These are phyloP conservation scores for Diogma glabrata DNA, from an alignment of 2,888 invertebrate genomes.

Conservation along the genomic window DNA sequence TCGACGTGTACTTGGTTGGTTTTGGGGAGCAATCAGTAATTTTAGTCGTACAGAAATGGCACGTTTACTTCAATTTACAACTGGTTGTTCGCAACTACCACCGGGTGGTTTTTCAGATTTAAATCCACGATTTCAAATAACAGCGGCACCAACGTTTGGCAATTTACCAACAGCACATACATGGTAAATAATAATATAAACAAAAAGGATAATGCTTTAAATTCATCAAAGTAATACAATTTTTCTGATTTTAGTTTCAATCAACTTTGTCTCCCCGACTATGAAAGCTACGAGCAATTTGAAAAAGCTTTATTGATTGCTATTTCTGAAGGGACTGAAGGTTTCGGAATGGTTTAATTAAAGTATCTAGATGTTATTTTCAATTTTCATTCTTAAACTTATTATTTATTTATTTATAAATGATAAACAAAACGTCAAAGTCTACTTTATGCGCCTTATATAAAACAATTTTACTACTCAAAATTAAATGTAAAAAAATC, in stretches of 20 bases:
- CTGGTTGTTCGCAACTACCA: conserved; percentile 84
- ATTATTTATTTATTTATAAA: background rate
- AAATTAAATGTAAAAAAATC: too few relatives aligned
- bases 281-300: conserved; percentile 87
- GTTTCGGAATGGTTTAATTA: conserved; percentile 54
- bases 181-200: conserved; percentile 45
- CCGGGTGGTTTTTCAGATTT: conserved; percentile 84
- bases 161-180: conserved; percentile 91
- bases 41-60: conserved; percentile 91
- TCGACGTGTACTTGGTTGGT: conserved; percentile 75
- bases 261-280: conserved; percentile 89
- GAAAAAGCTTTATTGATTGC: conserved; percentile 82
- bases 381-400: too few relatives aligned
- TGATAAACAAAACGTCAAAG: too few relatives aligned
- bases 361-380: too few relatives aligned
- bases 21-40: conserved; percentile 81
- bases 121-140: conserved; percentile 84
- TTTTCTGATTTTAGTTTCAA: conserved; percentile 58
- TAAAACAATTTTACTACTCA: too few relatives aligned
- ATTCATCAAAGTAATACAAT: background rate
- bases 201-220: too few relatives aligned
- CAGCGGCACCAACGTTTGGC: conserved; percentile 79
- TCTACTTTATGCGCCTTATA: too few relatives aligned
- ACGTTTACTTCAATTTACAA: conserved; percentile 81
- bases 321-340: conserved; percentile 91